Conservation (phyloP, 2,113 vertebrate genomes). For the Lepidiolamprologus cunningtoni region DNA sequence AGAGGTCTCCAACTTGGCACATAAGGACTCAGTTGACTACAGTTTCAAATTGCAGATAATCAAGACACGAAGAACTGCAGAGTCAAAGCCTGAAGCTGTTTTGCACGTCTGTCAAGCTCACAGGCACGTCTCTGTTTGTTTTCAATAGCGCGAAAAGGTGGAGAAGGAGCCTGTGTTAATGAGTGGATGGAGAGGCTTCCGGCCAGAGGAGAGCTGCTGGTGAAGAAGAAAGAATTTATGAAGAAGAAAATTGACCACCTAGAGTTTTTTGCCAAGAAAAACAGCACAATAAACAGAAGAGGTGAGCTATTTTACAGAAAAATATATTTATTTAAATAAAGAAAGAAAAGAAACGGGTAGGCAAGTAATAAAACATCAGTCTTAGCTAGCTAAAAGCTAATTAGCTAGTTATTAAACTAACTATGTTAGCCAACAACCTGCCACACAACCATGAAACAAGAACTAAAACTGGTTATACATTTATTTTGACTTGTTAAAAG, state of each 20-base stretch:
- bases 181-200: neutral
- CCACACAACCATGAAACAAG: neutral
- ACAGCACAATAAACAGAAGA: neutral
- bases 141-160: neutral
- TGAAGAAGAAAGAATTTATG: neutral
- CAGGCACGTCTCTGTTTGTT: neutral
- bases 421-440: neutral
- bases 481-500: neutral
- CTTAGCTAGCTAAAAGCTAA: neutral
- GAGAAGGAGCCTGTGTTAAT: neutral
- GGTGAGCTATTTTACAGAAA: neutral
- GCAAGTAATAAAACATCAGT: neutral
- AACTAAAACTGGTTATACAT: neutral
- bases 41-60: neutral
- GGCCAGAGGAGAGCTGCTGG: neutral
- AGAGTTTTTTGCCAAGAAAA: neutral
- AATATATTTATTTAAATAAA: accelerated
- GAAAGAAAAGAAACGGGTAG: neutral
- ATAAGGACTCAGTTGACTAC: accelerated
- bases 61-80: neutral
- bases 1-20: neutral
- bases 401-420: neutral
- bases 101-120: neutral
- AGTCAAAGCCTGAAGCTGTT: neutral
- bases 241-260: neutral